A percentile compares a stretch with the other conserved stretches of the same genome.
Evolutionary conservation across 2,113 vertebrate genomes (phyloP).

Genomic region (Rostratula benghalensis): DNA sequence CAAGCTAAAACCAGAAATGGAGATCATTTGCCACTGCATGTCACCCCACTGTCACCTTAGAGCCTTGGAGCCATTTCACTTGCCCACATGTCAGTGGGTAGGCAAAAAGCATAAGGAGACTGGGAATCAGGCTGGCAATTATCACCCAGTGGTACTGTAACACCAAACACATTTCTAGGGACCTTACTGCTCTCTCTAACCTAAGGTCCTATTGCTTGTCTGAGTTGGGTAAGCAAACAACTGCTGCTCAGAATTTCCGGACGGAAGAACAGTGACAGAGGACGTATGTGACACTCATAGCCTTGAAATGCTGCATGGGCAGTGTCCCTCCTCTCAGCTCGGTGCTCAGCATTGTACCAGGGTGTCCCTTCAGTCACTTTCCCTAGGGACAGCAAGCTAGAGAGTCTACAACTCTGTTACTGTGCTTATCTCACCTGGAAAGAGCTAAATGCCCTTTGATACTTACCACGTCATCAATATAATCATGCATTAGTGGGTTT

Average conservation of each 20-base stretch:
- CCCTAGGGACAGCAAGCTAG: fast-evolving
- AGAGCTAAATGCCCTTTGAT: not conserved
- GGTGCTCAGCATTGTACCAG: fast-evolving
- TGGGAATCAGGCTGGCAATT: fast-evolving
- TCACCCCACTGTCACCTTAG: not conserved
- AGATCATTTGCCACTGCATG: not conserved
- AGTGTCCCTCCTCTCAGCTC: not conserved
- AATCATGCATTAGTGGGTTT: not conserved
- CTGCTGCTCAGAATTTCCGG: not conserved
- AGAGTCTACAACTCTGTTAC: not conserved
- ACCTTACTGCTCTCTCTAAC: not conserved
- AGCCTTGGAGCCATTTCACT: not conserved
- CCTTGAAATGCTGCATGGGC: not conserved
- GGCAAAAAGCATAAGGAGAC: not conserved
- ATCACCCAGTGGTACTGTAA: not conserved
- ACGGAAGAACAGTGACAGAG: not conserved
- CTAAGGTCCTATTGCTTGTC: not conserved
- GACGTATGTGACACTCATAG: not conserved
- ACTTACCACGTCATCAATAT: not conserved
- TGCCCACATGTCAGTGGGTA: fast-evolving
- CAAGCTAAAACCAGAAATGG: not conserved
- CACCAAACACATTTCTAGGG: not conserved
- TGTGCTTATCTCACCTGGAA: not conserved
- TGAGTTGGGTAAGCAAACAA: not conserved
- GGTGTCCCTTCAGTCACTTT: not conserved